A percentile compares a stretch with the other conserved stretches of the same genome.
Conservation (phyloP, 2,797 vertebrate species). For the Siniperca obscura region DNA sequence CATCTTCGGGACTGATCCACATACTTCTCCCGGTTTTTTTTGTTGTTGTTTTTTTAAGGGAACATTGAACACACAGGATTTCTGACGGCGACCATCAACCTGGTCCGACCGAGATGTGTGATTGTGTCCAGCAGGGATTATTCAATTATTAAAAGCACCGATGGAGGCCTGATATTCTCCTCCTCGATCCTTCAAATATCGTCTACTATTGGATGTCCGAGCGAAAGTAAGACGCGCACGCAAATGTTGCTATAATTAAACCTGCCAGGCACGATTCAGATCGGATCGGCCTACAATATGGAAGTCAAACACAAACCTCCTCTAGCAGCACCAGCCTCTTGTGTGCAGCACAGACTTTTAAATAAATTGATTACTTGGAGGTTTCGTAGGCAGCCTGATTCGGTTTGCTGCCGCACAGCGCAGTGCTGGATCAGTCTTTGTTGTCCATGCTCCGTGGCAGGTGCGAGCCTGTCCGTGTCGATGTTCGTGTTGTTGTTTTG, state of each 20-base stretch:
- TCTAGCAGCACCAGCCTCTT: slow-evolving; percentile 5
- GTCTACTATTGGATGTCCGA: slow-evolving; percentile 12
- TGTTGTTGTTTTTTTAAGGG: slow-evolving; percentile 40
- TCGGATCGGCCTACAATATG: slow-evolving; percentile 33
- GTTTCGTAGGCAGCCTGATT: slow-evolving; percentile 9
- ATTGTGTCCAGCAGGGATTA: not conserved
- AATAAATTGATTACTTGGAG: not conserved
- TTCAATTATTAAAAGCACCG: slow-evolving; percentile 13
- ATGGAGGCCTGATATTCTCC: slow-evolving; percentile 27
- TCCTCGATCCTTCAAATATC: not conserved
- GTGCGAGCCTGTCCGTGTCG: slow-evolving; percentile 52
- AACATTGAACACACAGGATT: slow-evolving; percentile 70
- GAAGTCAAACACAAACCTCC: slow-evolving; percentile 18
- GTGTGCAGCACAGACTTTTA: not conserved
- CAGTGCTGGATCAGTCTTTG: slow-evolving; percentile 67
- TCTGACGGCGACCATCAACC: slow-evolving; percentile 26
- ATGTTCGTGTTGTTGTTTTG: not conserved
- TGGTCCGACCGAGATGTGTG: slow-evolving; percentile 13
- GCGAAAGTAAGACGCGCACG: slow-evolving; percentile 19
- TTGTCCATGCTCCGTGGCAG: slow-evolving; percentile 71
- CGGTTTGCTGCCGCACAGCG: slow-evolving; percentile 33
- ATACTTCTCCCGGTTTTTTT: slow-evolving; percentile 73
- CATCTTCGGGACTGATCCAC: slow-evolving; percentile 98
- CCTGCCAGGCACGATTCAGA: slow-evolving; percentile 18
- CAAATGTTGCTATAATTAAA: slow-evolving; percentile 62